These are phyloP conservation scores for Diabrotica undecimpunctata DNA, from an alignment of 1,140 invertebrate species.

Conservation along the genomic window DNA sequence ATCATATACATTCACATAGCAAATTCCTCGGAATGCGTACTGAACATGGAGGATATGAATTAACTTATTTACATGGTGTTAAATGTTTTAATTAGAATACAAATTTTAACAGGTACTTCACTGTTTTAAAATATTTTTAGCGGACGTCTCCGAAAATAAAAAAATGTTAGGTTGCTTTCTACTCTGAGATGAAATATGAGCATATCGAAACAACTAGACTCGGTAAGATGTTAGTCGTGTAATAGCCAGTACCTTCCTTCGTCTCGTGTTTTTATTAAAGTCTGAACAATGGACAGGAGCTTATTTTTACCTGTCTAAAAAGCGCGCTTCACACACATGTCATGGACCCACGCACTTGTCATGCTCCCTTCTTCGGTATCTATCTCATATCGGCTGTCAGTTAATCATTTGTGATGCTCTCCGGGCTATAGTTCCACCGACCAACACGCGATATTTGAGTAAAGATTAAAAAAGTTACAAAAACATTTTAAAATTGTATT, in stretches of 20 bases:
- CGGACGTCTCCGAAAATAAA: too few relatives aligned
- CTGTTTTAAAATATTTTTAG: too few relatives aligned
- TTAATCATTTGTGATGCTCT: slow-evolving; percentile 6
- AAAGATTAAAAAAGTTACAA: too few relatives aligned
- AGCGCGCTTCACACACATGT: slow-evolving; percentile 22
- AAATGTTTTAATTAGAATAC: too few relatives aligned
- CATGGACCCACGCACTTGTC: slow-evolving; percentile 21
- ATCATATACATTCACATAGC: too few relatives aligned
- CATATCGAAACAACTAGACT: slow-evolving; percentile 11
- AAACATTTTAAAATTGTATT: too few relatives aligned
- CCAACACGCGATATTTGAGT: neutral
- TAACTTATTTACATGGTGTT: too few relatives aligned
- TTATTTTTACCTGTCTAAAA: slow-evolving; percentile 26
- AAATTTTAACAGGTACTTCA: too few relatives aligned
- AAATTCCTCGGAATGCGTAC: too few relatives aligned
- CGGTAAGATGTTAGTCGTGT: slow-evolving; percentile 22
- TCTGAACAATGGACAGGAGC: slow-evolving; percentile 23
- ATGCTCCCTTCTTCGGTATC: slow-evolving; percentile 9
- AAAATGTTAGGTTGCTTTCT: too few relatives aligned
- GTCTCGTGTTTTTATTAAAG: slow-evolving; percentile 16
- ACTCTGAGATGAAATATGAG: slow-evolving; percentile 27
- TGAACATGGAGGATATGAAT: too few relatives aligned
- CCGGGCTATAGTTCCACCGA: neutral
- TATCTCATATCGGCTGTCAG: slow-evolving; percentile 21
- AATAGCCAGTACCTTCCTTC: slow-evolving; percentile 10